Evolutionary conservation across 2,797 vertebrate species (phyloP).

Genomic region (Scolopax bukidnonensis): DNA sequence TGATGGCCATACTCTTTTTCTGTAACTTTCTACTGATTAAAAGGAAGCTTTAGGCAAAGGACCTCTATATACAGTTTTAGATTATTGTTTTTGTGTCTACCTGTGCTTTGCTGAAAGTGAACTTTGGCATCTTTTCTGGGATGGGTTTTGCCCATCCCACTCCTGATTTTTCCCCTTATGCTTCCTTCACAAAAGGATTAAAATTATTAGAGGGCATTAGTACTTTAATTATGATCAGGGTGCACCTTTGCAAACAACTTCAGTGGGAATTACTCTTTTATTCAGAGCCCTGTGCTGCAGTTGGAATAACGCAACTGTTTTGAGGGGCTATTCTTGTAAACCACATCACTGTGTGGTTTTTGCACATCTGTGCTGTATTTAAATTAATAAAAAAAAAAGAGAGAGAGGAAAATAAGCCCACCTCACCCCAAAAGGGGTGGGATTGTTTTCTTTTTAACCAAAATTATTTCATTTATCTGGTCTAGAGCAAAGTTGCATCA

Average conservation of each 20-base stretch:
- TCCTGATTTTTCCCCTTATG: not conserved
- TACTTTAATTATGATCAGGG: conserved; percentile 44
- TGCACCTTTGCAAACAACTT: conserved; percentile 25
- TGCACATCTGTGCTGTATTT: conserved; percentile 35
- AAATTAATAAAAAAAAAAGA: not conserved
- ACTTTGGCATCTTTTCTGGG: conserved; percentile 3
- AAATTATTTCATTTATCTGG: conserved; percentile 11
- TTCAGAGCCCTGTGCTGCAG: not conserved
- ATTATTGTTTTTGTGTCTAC: not conserved
- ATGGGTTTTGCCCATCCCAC: conserved; percentile 11
- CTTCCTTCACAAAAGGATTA: conserved; percentile 33
- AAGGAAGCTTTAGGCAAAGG: not conserved
- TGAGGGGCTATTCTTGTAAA: conserved; percentile 39
- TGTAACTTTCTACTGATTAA: not conserved
- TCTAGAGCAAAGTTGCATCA: not conserved
- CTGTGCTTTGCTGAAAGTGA: not conserved
- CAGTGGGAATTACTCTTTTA: conserved; percentile 14
- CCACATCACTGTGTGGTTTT: conserved; percentile 53
- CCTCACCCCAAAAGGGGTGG: not conserved
- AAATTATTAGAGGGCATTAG: conserved; percentile 7
- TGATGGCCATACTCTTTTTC: not conserved
- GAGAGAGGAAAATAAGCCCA: not conserved
- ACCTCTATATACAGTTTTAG: not conserved
- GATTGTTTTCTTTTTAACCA: conserved; percentile 24
- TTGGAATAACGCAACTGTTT: conserved; percentile 22